These are phyloP conservation scores for Helarctos malayanus DNA, from an alignment of 2,797 vertebrate species.

Conservation along the genomic window DNA sequence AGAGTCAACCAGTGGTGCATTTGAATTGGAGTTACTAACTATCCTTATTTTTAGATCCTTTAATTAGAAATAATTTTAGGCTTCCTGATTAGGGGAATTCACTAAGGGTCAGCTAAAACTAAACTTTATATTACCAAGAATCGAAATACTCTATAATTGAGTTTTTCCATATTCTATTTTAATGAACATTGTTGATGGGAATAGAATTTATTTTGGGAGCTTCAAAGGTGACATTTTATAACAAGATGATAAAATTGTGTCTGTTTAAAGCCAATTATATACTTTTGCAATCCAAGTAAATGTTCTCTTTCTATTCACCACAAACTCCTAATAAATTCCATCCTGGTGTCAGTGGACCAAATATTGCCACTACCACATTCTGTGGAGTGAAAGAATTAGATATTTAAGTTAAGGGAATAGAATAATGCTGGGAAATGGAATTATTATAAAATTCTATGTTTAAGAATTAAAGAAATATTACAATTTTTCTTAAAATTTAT, in stretches of 20 bases:
- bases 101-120: neutral
- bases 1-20: neutral
- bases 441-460: conserved; percentile 40
- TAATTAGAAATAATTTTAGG: neutral
- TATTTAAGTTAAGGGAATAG: neutral
- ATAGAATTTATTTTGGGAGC: neutral
- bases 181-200: neutral
- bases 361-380: neutral
- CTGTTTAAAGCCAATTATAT: neutral
- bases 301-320: neutral
- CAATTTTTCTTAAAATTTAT: conserved; percentile 15
- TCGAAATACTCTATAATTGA: neutral
- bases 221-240: conserved; percentile 22
- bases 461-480: conserved; percentile 18
- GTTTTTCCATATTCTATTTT: neutral
- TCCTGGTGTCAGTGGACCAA: neutral
- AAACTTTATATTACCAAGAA: conserved; percentile 21
- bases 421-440: neutral
- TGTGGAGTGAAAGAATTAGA: neutral
- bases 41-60: neutral
- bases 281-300: conserved; percentile 9
- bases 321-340: neutral
- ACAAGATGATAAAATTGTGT: neutral
- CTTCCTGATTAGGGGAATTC: neutral
- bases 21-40: neutral